phyloP scores from a whole-genome alignment of 2,888 invertebrate species.

The Ectemnius continuus region DNA sequence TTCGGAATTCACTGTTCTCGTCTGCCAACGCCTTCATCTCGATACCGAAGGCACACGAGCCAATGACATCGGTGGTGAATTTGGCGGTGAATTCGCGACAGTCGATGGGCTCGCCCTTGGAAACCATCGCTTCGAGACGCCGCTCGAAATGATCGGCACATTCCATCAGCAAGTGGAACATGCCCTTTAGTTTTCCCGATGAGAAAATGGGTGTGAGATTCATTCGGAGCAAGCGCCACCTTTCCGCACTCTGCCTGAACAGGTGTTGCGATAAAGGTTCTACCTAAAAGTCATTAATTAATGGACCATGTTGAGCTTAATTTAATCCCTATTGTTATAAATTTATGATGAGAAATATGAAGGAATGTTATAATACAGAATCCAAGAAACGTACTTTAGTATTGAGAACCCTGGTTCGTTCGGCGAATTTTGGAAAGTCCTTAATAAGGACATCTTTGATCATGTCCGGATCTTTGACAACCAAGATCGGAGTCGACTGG shows the following conservation, averaged over 20 bases:
- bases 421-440: constrained; percentile 74
- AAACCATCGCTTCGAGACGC: constrained; percentile 59
- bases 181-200: constrained; percentile 78
- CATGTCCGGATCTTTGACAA: constrained; percentile 74
- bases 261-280: constrained; percentile 74
- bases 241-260: constrained; percentile 71
- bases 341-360: neutral
- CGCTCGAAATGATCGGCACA: constrained; percentile 71
- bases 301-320: neutral
- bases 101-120: constrained; percentile 59
- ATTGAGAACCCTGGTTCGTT: constrained; percentile 70
- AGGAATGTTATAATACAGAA: neutral
- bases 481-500: constrained; percentile 65
- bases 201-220: constrained; percentile 79
- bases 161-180: constrained; percentile 76
- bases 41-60: constrained; percentile 77
- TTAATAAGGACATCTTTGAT: constrained; percentile 75
- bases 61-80: constrained; percentile 78
- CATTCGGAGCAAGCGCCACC: constrained; percentile 77
- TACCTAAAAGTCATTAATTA: constrained; percentile 39
- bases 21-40: constrained; percentile 74
- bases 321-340: neutral
- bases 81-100: constrained; percentile 72
- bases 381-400: constrained; percentile 46
- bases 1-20: constrained; percentile 74